Evolutionary conservation across 1,140 invertebrate genomes (phyloP).

Genomic region (Halictus rubicundus): DNA sequence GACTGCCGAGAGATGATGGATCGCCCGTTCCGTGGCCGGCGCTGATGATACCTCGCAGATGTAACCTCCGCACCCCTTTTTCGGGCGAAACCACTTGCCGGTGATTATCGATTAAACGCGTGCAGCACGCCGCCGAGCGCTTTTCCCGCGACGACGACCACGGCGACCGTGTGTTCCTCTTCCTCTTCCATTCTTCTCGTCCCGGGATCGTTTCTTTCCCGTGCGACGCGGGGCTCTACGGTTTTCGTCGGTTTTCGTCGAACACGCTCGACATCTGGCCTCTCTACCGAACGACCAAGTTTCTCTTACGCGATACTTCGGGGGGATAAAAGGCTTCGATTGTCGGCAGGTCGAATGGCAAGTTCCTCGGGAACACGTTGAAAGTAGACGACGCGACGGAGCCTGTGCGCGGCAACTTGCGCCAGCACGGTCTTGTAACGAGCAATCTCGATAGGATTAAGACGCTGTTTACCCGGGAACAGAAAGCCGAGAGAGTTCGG

Average conservation of each 20-base stretch:
- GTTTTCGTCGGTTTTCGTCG: slow-evolving; percentile 9
- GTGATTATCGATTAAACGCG: slow-evolving; percentile 73
- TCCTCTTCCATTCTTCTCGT: slow-evolving; percentile 27
- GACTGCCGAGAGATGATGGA: slow-evolving; percentile 74
- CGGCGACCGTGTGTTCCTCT: slow-evolving; percentile 20
- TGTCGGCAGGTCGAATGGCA: not conserved
- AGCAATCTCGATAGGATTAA: slow-evolving; percentile 57
- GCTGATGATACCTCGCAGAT: slow-evolving; percentile 75
- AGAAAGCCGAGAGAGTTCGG: slow-evolving; percentile 38
- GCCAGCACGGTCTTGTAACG: slow-evolving; percentile 37
- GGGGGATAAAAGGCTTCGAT: slow-evolving; percentile 15
- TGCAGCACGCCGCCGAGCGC: slow-evolving; percentile 41
- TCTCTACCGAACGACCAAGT: not conserved
- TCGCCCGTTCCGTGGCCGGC: slow-evolving; percentile 69
- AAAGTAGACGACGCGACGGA: not conserved
- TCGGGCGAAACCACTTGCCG: slow-evolving; percentile 69
- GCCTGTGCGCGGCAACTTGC: slow-evolving; percentile 2
- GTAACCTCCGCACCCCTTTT: slow-evolving; percentile 66
- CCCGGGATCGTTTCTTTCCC: slow-evolving; percentile 1
- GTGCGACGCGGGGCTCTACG: too few species aligned
- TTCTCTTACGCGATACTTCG: not conserved
- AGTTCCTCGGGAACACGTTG: not conserved
- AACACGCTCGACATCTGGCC: slow-evolving; percentile 49
- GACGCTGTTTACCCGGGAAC: slow-evolving; percentile 50
- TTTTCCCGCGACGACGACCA: slow-evolving; percentile 40